These are phyloP conservation scores for Bagarius yarrelli DNA, from an alignment of 2,113 vertebrate species.

Conservation along the genomic window DNA sequence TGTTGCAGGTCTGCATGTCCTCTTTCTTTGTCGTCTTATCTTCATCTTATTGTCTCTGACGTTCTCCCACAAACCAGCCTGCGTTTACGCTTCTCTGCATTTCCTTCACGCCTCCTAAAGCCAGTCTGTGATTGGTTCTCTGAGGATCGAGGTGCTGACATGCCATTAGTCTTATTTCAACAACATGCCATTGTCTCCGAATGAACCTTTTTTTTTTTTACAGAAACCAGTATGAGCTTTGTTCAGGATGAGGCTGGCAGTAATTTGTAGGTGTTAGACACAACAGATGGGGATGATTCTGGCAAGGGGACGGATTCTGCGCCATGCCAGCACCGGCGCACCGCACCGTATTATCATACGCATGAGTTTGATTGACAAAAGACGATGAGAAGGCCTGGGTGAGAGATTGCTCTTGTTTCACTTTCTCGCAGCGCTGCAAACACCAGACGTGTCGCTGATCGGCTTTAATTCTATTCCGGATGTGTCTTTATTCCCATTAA, in stretches of 20 bases:
- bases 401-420: constrained; percentile 50
- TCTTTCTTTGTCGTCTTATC: background rate
- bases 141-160: constrained; percentile 9
- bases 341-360: constrained; percentile 44
- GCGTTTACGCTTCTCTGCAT: background rate
- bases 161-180: constrained; percentile 22
- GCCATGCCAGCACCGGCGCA: constrained; percentile 1
- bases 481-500: constrained; percentile 72
- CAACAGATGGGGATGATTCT: constrained; percentile 44
- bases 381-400: constrained; percentile 52
- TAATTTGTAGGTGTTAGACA: constrained; percentile 51
- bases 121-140: background rate
- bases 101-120: background rate
- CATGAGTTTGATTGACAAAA: constrained; percentile 55
- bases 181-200: background rate
- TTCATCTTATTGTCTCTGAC: background rate
- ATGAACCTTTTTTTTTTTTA: constrained; percentile 38
- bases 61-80: background rate
- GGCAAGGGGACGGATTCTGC: constrained; percentile 13
- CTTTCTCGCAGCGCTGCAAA: constrained; percentile 52
- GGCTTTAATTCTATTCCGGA: constrained; percentile 65
- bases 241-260: constrained; percentile 23
- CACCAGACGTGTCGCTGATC: constrained; percentile 62
- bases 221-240: constrained; percentile 18
- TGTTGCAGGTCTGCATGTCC: no score